A percentile compares a stretch with the other conserved stretches of the same genome.
Evolutionary conservation across 1,140 invertebrate genomes (phyloP).

Genomic region (Himalopsyche phryganea): DNA sequence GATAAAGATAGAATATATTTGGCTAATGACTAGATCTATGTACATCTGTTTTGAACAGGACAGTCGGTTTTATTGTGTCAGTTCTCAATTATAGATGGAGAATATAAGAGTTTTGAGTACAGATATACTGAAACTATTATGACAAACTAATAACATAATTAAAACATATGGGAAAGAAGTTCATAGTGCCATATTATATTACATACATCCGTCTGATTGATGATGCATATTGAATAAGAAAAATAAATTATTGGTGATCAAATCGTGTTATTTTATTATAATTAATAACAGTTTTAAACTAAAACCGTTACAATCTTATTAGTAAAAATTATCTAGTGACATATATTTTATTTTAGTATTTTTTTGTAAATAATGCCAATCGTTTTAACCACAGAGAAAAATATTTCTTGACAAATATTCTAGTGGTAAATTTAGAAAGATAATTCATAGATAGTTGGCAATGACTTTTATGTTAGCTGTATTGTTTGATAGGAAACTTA

Average conservation of each 20-base stretch:
- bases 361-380: slow-evolving; percentile 2
- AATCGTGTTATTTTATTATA: background rate
- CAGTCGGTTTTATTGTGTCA: no score
- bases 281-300: background rate
- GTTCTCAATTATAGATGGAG: no score
- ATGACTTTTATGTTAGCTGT: no score
- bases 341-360: background rate
- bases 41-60: slow-evolving; percentile 10
- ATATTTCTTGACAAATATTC: background rate
- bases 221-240: background rate
- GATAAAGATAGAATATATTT: slow-evolving; percentile 5
- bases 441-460: background rate
- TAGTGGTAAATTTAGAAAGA: background rate
- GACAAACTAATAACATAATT: no score
- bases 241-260: background rate
- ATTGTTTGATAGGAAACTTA: no score
- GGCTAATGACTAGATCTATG: slow-evolving; percentile 32
- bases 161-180: no score
- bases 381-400: background rate
- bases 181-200: no score
- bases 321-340: background rate
- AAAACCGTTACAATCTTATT: background rate
- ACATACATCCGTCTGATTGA: no score
- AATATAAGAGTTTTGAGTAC: no score
- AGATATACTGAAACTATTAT: no score